A percentile compares a stretch with the other conserved stretches of the same genome.
Evolutionary conservation across 2,113 vertebrate species (phyloP).

Genomic region (Mugil cephalus): DNA sequence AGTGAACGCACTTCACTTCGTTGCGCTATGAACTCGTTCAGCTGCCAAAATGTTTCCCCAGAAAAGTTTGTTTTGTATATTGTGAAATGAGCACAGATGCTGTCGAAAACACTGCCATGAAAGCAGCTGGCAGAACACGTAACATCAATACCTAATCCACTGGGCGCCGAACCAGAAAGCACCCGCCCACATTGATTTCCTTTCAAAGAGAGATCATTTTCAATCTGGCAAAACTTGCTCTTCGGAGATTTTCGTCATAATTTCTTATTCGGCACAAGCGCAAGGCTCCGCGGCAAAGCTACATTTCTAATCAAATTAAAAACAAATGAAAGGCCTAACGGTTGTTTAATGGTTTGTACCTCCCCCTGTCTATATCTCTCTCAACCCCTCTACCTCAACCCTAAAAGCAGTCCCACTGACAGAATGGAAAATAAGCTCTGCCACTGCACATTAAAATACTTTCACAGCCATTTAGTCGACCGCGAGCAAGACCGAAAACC

Average conservation of each 20-base stretch:
- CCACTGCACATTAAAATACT: slow-evolving; percentile 75
- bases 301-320: slow-evolving; percentile 68
- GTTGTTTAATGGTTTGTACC: background rate
- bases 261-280: slow-evolving; percentile 56
- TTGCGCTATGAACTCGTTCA: slow-evolving; percentile 3
- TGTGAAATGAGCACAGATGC: slow-evolving; percentile 45
- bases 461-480: slow-evolving; percentile 71
- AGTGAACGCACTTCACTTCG: background rate
- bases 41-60: slow-evolving; percentile 23
- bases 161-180: slow-evolving; percentile 50
- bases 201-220: slow-evolving; percentile 62
- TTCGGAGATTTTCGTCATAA: slow-evolving; percentile 14
- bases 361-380: slow-evolving; percentile 21
- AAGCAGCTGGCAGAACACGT: slow-evolving; percentile 49
- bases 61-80: slow-evolving; percentile 23
- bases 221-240: slow-evolving; percentile 51
- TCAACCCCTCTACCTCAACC: slow-evolving; percentile 33
- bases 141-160: slow-evolving; percentile 61
- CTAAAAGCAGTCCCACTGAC: slow-evolving; percentile 65
- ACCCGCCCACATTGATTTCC: slow-evolving; percentile 46
- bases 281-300: slow-evolving; percentile 31
- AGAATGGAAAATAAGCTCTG: slow-evolving; percentile 79
- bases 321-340: slow-evolving; percentile 65
- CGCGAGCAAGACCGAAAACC: slow-evolving; percentile 55
- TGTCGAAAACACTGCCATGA: slow-evolving; percentile 47